These are phyloP conservation scores for Typhlomys cinereus DNA, from an alignment of 2,113 vertebrate species.

Conservation along the genomic window DNA sequence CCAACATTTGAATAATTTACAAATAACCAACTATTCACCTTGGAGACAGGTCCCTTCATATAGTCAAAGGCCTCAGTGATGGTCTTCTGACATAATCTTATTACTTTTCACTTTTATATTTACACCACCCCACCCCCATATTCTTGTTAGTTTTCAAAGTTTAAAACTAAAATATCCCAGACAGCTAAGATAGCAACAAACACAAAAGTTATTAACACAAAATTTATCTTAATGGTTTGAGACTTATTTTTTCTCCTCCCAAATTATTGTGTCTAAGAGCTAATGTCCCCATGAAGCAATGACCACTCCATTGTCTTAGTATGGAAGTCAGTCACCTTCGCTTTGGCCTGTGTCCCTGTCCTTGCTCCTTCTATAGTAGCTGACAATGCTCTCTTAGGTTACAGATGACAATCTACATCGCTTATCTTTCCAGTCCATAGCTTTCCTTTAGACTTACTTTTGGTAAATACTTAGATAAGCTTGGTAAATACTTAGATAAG, in stretches of 20 bases:
- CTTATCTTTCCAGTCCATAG: neutral
- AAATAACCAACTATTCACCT: neutral
- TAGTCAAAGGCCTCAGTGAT: neutral
- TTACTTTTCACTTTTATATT: neutral
- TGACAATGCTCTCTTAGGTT: constrained; percentile 16
- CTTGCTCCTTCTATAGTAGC: neutral
- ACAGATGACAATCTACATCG: too few species aligned
- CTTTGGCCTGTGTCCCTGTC: neutral
- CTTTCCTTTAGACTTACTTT: too few species aligned
- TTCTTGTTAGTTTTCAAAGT: too few species aligned
- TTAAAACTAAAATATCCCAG: neutral
- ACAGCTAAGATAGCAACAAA: neutral
- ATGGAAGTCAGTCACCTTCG: neutral
- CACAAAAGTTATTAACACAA: neutral
- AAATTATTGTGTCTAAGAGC: neutral
- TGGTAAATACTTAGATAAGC: constrained; percentile 28
- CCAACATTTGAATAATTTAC: neutral
- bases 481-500: constrained; percentile 40
- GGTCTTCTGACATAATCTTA: too few species aligned
- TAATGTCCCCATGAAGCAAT: too few species aligned
- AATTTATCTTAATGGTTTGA: neutral
- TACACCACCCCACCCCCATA: neutral
- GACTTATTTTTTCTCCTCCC: neutral
- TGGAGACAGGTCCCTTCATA: neutral
- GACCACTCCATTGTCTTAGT: neutral